phyloP scores from a whole-genome alignment of 1,140 invertebrate genomes.

The Saccostrea echinata region DNA sequence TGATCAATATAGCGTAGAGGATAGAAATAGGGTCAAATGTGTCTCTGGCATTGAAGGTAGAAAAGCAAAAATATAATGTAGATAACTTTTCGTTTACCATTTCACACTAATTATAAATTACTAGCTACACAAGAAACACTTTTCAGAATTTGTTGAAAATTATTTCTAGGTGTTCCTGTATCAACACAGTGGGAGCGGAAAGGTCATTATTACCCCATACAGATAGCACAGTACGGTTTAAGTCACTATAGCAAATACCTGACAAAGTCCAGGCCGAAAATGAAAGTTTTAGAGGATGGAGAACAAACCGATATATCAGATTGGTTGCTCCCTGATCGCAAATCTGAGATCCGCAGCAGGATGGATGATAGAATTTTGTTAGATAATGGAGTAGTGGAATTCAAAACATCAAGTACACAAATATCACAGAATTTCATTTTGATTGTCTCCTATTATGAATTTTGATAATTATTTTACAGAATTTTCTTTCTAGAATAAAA shows the following conservation, averaged over 20 bases:
- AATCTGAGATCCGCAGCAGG: conserved; percentile 58
- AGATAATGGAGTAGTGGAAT: conserved; percentile 69
- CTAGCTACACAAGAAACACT: no score
- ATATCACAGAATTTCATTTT: no score
- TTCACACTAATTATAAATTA: no score
- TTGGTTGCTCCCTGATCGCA: conserved; percentile 67
- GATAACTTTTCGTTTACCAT: no score
- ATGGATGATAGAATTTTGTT: conserved; percentile 60
- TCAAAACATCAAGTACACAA: conserved; percentile 74
- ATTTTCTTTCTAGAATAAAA: no score
- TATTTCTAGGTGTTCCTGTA: conserved; percentile 88
- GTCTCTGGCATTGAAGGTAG: no score
- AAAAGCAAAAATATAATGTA: no score
- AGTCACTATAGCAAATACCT: conserved; percentile 97
- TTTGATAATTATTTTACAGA: no score
- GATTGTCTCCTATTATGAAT: no score
- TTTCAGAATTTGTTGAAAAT: no score
- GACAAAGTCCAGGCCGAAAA: conserved; percentile 65
- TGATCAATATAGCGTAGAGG: conserved; percentile 98
- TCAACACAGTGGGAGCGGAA: conserved; percentile 94
- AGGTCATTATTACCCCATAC: conserved; percentile 98
- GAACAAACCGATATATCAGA: conserved; percentile 77
- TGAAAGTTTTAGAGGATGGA: conserved; percentile 84
- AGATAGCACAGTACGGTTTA: conserved; percentile 98
- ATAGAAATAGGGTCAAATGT: conserved; percentile 84